phyloP scores from a whole-genome alignment of 2,113 vertebrate species.

The Pseudopodoces humilis region DNA sequence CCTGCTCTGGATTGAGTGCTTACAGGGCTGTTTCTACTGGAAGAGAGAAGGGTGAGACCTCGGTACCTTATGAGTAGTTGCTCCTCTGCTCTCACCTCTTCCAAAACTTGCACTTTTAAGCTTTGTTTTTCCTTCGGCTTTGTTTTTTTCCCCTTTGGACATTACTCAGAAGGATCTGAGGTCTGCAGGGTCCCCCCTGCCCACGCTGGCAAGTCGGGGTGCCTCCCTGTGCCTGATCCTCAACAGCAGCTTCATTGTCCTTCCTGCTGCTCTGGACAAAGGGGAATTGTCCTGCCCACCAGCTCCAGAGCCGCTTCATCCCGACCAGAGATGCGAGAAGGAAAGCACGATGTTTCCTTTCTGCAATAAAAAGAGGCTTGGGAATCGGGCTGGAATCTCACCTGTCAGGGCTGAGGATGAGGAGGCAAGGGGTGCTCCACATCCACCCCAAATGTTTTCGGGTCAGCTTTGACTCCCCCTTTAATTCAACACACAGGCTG shows the following conservation, averaged over 20 bases:
- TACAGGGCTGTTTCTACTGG: background rate
- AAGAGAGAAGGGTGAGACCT: background rate
- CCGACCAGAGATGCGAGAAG: background rate
- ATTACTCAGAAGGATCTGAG: background rate
- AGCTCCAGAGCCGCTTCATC: background rate
- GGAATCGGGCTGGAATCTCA: background rate
- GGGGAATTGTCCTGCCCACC: slow-evolving; percentile 17
- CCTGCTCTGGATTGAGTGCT: background rate
- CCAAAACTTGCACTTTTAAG: background rate
- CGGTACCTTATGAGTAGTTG: background rate
- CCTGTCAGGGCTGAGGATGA: background rate
- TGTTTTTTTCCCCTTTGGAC: background rate
- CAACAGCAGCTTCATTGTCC: slow-evolving; percentile 42
- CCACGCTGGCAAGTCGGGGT: background rate
- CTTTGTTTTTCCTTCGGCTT: background rate
- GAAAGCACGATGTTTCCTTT: background rate
- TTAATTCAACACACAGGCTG: fast-evolving
- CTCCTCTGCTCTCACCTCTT: background rate
- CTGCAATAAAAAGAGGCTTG: fast-evolving
- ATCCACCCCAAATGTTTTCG: fast-evolving
- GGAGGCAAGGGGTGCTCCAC: background rate
- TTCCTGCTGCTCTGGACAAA: background rate
- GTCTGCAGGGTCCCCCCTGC: background rate
- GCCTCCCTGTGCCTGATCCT: slow-evolving; percentile 26
- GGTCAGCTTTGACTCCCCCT: background rate